Percentiles rank a stretch among this genome's conserved stretches.
phyloP scores from a whole-genome alignment of 2,888 invertebrate genomes.

The Hymenopus coronatus region DNA sequence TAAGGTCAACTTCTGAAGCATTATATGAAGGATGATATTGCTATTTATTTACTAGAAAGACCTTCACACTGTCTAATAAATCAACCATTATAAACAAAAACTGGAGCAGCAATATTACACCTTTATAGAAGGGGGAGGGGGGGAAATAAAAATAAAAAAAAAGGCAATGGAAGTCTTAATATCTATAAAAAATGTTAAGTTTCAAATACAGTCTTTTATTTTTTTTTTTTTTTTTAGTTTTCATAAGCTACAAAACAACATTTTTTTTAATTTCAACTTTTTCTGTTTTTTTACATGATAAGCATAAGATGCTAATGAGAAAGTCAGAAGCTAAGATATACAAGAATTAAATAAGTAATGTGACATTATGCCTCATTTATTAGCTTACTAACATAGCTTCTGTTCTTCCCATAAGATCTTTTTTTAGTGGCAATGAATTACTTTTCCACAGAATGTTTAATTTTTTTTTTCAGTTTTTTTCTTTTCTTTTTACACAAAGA shows the following conservation, averaged over 20 bases:
- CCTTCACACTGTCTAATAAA: neutral
- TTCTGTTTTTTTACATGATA: conserved; percentile 10
- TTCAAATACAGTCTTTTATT: conserved; percentile 20
- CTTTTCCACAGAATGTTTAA: neutral
- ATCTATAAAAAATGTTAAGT: neutral
- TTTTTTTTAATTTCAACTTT: conserved; percentile 7
- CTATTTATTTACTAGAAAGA: neutral
- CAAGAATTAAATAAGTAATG: neutral
- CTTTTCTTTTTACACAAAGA: neutral
- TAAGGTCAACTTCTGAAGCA: neutral
- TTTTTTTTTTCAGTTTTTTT: neutral
- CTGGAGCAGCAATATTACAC: neutral
- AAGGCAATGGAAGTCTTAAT: neutral
- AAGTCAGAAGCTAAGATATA: neutral
- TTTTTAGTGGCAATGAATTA: neutral
- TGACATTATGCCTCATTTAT: neutral
- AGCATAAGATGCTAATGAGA: neutral
- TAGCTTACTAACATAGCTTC: neutral
- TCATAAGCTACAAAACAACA: conserved; percentile 16
- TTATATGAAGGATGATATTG: neutral
- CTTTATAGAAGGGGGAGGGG: neutral
- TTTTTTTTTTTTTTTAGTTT: conserved; percentile 1
- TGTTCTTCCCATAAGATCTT: neutral
- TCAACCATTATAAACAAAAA: neutral
- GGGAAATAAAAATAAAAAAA: neutral